phyloP scores from a whole-genome alignment of 2,797 vertebrate species.

The Echeneis naucrates region DNA sequence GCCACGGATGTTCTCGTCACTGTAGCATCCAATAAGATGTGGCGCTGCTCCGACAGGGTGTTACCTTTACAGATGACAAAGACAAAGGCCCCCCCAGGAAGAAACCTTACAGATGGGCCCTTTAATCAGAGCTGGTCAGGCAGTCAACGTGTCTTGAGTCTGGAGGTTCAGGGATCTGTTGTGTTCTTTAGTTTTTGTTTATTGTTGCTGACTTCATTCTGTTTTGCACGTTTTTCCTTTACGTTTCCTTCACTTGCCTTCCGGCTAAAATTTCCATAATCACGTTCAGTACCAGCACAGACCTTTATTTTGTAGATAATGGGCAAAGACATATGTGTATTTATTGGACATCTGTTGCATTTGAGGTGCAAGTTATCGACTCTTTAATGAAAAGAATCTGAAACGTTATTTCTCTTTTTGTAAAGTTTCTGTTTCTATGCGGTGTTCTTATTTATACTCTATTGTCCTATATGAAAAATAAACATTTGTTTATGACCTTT shows the following conservation, averaged over 20 bases:
- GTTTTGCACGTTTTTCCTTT: constrained; percentile 49
- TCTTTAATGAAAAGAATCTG: constrained; percentile 47
- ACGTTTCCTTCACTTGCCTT: constrained; percentile 42
- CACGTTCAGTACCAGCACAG: constrained; percentile 37
- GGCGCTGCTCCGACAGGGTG: too few species aligned
- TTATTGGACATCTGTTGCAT: constrained; percentile 84
- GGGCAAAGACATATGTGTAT: constrained; percentile 77
- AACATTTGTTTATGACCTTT: constrained; percentile 64
- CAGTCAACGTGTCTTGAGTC: constrained; percentile 16
- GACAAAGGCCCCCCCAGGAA: too few species aligned
- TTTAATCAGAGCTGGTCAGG: background rate
- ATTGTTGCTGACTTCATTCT: constrained; percentile 41
- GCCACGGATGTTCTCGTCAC: too few species aligned
- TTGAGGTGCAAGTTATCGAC: constrained; percentile 56
- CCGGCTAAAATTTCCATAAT: constrained; percentile 49
- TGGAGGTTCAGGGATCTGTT: constrained; percentile 40
- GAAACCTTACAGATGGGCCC: too few species aligned
- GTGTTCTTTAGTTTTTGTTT: constrained; percentile 31
- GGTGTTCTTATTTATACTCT: constrained; percentile 82
- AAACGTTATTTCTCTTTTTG: constrained; percentile 63
- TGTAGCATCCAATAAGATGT: too few species aligned
- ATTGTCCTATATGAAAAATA: constrained; percentile 74
- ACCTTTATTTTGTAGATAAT: constrained; percentile 78
- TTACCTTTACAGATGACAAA: too few species aligned
- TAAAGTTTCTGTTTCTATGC: constrained; percentile 70